Percentiles rank a stretch among this genome's conserved stretches.
These are phyloP conservation scores for Brachymystax lenok DNA, from an alignment of 2,797 vertebrate genomes.

Conservation along the genomic window DNA sequence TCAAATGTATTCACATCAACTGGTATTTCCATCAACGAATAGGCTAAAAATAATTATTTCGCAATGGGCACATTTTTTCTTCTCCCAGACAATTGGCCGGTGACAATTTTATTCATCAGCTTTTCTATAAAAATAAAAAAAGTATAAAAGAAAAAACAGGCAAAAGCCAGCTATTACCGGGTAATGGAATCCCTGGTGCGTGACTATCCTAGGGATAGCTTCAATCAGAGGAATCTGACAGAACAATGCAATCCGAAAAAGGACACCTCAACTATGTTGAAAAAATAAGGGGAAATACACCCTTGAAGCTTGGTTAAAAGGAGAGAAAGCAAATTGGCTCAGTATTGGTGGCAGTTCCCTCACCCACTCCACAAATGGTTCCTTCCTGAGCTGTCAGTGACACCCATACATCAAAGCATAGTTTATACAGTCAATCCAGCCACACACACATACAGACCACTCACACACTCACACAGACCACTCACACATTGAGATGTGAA, in stretches of 20 bases:
- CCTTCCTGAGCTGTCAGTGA: conserved; percentile 10
- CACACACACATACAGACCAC: too few species aligned
- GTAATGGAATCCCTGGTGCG: too few species aligned
- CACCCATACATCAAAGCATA: not conserved
- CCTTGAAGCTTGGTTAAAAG: not conserved
- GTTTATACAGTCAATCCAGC: too few species aligned
- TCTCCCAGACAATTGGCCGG: too few species aligned
- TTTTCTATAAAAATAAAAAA: too few species aligned
- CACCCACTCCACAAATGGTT: not conserved
- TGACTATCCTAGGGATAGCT: not conserved
- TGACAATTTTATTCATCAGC: too few species aligned
- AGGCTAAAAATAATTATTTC: too few species aligned
- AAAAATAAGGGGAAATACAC: not conserved
- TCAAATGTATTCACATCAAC: too few species aligned
- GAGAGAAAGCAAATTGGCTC: conserved; percentile 18
- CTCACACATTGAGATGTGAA: not conserved
- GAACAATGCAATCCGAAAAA: not conserved
- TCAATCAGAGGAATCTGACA: not conserved
- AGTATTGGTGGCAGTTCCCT: not conserved
- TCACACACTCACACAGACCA: conserved; percentile 2
- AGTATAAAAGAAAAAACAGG: too few species aligned
- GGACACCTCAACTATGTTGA: not conserved
- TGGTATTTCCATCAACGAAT: too few species aligned
- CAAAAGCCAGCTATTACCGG: too few species aligned
- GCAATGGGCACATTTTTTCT: too few species aligned